phyloP scores from a whole-genome alignment of 2,888 invertebrate genomes.

The Torymus tubicola region DNA sequence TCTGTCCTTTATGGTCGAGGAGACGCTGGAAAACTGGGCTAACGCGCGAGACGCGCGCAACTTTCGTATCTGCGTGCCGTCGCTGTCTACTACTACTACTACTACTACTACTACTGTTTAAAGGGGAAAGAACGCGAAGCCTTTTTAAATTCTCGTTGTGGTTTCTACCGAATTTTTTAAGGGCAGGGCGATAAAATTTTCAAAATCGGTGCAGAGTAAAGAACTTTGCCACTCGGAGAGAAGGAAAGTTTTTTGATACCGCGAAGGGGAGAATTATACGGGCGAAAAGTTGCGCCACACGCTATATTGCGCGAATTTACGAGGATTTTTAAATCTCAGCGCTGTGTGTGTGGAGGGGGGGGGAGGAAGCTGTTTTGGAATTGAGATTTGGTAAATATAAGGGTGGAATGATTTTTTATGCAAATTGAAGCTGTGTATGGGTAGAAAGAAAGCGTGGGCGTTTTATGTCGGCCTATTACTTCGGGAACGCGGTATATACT shows the following conservation, averaged over 20 bases:
- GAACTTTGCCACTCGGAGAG: constrained; percentile 14
- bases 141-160: constrained; percentile 30
- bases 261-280: constrained; percentile 31
- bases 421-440: too few species aligned
- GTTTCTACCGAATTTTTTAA: constrained; percentile 37
- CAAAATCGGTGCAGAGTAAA: constrained; percentile 41
- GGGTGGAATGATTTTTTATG: too few species aligned
- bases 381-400: too few species aligned
- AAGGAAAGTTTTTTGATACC: constrained; percentile 33
- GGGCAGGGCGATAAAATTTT: constrained; percentile 47
- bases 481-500: too few species aligned
- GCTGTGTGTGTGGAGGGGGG: too few species aligned
- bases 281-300: neutral
- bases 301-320: too few species aligned
- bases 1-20: constrained; percentile 67
- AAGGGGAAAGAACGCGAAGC: neutral
- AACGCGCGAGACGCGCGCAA: constrained; percentile 62
- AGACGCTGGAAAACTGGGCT: constrained; percentile 64
- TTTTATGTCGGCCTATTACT: too few species aligned
- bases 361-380: too few species aligned
- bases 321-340: too few species aligned
- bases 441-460: too few species aligned
- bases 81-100: neutral
- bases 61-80: neutral
- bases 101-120: constrained; percentile 43